Conservation (phyloP, 2,888 invertebrate genomes). For the Acleris sparsana region DNA sequence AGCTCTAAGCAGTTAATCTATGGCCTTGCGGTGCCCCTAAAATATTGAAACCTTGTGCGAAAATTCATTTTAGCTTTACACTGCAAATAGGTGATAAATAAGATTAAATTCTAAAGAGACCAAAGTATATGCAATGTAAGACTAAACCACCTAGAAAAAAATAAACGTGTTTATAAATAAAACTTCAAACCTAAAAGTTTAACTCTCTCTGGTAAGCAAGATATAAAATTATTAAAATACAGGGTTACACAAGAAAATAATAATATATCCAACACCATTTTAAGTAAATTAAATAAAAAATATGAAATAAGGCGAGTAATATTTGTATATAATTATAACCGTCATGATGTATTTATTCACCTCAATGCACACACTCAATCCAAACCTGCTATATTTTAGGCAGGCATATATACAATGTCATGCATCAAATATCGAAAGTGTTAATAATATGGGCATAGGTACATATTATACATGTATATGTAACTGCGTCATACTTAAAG, state of each 20-base stretch:
- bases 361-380: too few species aligned
- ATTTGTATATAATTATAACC: too few species aligned
- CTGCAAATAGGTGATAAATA: conserved; percentile 12
- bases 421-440: too few species aligned
- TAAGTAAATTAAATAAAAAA: background rate
- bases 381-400: background rate
- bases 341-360: too few species aligned
- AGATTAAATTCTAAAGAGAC: background rate
- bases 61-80: conserved; percentile 11
- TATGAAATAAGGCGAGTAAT: background rate
- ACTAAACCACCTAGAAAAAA: background rate
- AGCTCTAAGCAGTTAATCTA: conserved; percentile 3
- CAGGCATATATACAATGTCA: background rate
- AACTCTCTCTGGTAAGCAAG: background rate
- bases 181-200: too few species aligned
- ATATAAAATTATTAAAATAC: background rate
- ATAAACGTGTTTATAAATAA: too few species aligned
- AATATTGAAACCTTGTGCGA: conserved; percentile 29
- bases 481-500: background rate
- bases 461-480: background rate
- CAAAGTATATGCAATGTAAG: conserved; percentile 7
- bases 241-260: background rate
- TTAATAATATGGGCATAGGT: background rate
- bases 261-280: conserved; percentile 1
- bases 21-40: conserved; percentile 4